Conservation (phyloP, 2,797 vertebrate genomes). For the Siniperca undulata region DNA sequence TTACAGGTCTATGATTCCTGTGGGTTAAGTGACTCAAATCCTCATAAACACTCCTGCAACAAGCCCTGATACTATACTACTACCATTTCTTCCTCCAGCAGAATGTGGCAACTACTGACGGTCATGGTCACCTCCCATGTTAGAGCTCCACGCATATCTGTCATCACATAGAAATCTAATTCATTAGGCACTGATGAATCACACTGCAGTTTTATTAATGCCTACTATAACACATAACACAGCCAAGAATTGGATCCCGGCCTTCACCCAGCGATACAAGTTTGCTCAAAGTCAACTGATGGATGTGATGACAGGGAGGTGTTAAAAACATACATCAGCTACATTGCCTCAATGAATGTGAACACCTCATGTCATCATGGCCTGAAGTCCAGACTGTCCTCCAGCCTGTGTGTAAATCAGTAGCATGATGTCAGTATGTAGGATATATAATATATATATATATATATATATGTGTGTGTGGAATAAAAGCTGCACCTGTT, state of each 20-base stretch:
- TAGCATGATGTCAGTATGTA: constrained; percentile 9
- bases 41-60: not conserved
- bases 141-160: constrained; percentile 14
- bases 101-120: not conserved
- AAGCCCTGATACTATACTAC: not conserved
- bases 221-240: constrained; percentile 12
- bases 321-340: constrained; percentile 28
- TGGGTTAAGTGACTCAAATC: not conserved
- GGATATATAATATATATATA: not conserved
- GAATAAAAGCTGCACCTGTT: constrained; percentile 40
- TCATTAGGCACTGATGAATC: constrained; percentile 41
- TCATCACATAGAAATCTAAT: constrained; percentile 39
- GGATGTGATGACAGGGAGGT: constrained; percentile 10
- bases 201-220: constrained; percentile 45
- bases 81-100: accelerated
- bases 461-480: not conserved
- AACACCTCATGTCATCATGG: not conserved
- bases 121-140: not conserved
- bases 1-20: not conserved
- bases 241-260: constrained; percentile 1
- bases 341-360: constrained; percentile 3
- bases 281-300: constrained; percentile 18
- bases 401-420: constrained; percentile 27
- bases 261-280: not conserved
- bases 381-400: not conserved